Conservation (phyloP, 2,888 invertebrate species). For the Orchestes rusci region DNA sequence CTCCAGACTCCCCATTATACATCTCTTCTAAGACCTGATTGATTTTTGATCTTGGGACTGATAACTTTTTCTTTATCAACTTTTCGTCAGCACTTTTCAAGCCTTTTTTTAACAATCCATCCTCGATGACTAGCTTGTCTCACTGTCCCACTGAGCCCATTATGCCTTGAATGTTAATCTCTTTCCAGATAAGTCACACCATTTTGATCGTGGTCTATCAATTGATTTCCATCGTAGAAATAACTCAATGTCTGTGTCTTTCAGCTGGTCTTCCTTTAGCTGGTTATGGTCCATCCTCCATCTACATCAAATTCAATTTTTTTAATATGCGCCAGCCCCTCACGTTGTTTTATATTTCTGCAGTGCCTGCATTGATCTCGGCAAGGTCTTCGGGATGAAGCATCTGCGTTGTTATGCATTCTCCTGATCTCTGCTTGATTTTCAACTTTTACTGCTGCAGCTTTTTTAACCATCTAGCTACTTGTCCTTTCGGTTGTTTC, state of each 20-base stretch:
- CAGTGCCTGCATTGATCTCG: not conserved
- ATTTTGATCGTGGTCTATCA: too few relatives aligned
- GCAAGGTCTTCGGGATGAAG: constrained; percentile 2
- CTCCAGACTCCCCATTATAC: not conserved
- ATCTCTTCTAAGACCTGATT: too few relatives aligned
- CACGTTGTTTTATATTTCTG: not conserved
- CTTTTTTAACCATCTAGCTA: constrained; percentile 3
- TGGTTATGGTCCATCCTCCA: not conserved
- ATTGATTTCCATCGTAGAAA: not conserved
- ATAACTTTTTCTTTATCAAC: too few relatives aligned
- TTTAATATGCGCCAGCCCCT: not conserved
- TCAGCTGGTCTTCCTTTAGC: not conserved
- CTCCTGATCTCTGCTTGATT: not conserved
- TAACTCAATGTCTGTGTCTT: not conserved
- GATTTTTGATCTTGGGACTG: too few relatives aligned
- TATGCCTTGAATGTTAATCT: too few relatives aligned
- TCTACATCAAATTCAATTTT: not conserved
- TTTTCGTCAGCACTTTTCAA: too few relatives aligned
- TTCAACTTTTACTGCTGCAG: not conserved
- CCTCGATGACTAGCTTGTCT: too few relatives aligned
- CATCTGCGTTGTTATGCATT: constrained; percentile 3
- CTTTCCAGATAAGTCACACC: too few relatives aligned
- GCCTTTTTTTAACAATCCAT: too few relatives aligned
- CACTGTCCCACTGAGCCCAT: too few relatives aligned
- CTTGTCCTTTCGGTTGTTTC: not conserved